Base-by-base conservation (phyloP, 2,113 vertebrate species). In the Chlamydotis undulata region DNA sequence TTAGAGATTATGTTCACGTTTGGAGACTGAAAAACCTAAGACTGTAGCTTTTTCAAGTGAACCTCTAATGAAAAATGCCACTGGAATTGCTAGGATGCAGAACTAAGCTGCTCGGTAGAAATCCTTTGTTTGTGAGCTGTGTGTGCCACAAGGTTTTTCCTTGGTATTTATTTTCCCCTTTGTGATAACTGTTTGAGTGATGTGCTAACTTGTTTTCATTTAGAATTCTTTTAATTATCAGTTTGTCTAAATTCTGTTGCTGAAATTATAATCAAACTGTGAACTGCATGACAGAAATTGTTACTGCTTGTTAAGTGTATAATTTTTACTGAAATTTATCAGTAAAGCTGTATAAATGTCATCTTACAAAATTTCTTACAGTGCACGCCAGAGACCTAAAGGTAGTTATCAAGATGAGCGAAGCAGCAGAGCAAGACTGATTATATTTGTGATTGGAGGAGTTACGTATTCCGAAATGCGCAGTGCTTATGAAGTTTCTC, bases 381-480 rank as follows among this genome's bases (percentile, higher is more conserved):
- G 98, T 43, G 98, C 98, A 6, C 98, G 98, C 9, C 98, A 99
- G 90, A 98, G 98, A 67, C 97, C 98, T 23, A 96, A 97, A 76
- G 61, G 92, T 21, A 99, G 98, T 65, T 86, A 95, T 43, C 96
- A 97, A 79, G 99, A 99, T 2, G 99, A 99, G 22, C 98, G 98
- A 8, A 98, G 98, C 63, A 98, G 87, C 18, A 97, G 98, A 2
- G 98, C 99, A 0, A 98, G 98, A 25, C 97, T 99, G 87, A 99
- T 99, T 52, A 31, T 99, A n/a, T 99, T 99, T 94, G 95, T 99
- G 43, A 98, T 99, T 5, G 99, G 99, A n/a, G 99, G 99, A 6
- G 96, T 99, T 87, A 98, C 98, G 0, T 98, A 97, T 91, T 99
- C 99, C 2, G 99, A 99, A 98, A 99, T 99, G 98, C 99, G 99